These are phyloP conservation scores for Harpegnathos saltator DNA, from an alignment of 1,140 invertebrate genomes.

Conservation along the genomic window DNA sequence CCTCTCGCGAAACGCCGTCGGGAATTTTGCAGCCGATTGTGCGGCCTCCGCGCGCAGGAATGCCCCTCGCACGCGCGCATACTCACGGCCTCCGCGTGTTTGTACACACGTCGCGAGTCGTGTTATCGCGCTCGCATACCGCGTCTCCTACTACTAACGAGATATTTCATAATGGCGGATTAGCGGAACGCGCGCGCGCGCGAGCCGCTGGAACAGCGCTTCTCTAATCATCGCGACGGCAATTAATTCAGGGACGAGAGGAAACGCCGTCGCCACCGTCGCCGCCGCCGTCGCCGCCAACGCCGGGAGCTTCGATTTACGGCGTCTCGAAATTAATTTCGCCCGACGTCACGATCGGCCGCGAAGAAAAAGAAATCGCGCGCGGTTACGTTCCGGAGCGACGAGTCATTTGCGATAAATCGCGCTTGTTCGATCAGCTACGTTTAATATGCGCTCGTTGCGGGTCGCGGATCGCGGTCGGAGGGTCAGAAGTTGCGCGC, in stretches of 20 bases:
- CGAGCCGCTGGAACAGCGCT: not conserved
- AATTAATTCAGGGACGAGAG: constrained; percentile 65
- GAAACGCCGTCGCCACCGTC: constrained; percentile 3
- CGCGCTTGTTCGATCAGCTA: not conserved
- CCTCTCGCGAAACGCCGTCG: not conserved
- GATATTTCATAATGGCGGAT: constrained; percentile 71
- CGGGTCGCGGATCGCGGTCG: not conserved
- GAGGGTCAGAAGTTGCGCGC: constrained; percentile 28
- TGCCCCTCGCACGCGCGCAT: not conserved
- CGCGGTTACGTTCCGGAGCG: constrained; percentile 3
- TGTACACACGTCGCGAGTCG: constrained; percentile 5
- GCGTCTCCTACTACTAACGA: constrained; percentile 55
- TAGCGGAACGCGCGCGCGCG: constrained; percentile 26
- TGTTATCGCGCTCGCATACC: constrained; percentile 21
- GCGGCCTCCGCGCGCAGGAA: constrained; percentile 43
- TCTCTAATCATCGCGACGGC: constrained; percentile 59
- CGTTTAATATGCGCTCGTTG: constrained; percentile 1
- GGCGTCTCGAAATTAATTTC: constrained; percentile 63
- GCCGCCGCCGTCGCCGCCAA: too few species aligned
- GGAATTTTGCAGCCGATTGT: constrained; percentile 44
- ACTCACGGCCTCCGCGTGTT: not conserved
- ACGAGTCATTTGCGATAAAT: not conserved
- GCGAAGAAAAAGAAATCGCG: too few species aligned
- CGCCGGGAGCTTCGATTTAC: constrained; percentile 62
- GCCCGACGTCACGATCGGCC: constrained; percentile 30